Evolutionary conservation across 1,140 invertebrate genomes (phyloP), one percentile per base, ranked within the genome.

Genomic region (Nephotettix cincticeps): DNA sequence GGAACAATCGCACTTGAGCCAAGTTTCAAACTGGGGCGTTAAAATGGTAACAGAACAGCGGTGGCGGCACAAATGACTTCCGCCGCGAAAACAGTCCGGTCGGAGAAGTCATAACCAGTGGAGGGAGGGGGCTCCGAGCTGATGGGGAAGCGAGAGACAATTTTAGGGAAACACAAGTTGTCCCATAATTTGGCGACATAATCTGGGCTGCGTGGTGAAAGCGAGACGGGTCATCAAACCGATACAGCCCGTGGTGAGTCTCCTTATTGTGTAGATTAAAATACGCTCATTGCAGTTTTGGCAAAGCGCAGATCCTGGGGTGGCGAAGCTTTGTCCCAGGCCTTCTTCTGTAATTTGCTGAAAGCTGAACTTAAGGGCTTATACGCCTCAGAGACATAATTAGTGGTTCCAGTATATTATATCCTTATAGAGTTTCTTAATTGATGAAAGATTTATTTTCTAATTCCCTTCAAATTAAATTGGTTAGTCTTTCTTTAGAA

Each of bases 1-100:
- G 4, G 32, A 36, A 36, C 32, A 36, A 14, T 36, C 32, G 4
- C 32, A 14, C 14, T 36, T 36, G 23, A 19, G 56, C 4, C 1
- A 61, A 61, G 56, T 61, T 61, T 25, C 25, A 61, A 61, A 61
- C 56, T 27, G 56, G 25, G 21, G n/a, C 56, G 28, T 61, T 61
- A 27, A 61, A 61, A 61, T 61, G 56, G 23, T 61, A 61, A 61
- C 56, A 25, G 4, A 6, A 27, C 14, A 13, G 56, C 56, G 56
- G 13, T 17, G 47, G 14, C 47, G 14, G 21, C 23, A 28, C 23
- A 28, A 61, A 61, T 61, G 25, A 61, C 56, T 61, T 61, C 56
- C 56, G 47, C 14, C 47, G 21, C 25, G 56, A 61, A 29, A 61
- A 23, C 25, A 51, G 56, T 4, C 14, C 25, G 56, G 56, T 61